phyloP scores from a whole-genome alignment of 2,888 invertebrate species.

The Dryobotodes eremita region DNA sequence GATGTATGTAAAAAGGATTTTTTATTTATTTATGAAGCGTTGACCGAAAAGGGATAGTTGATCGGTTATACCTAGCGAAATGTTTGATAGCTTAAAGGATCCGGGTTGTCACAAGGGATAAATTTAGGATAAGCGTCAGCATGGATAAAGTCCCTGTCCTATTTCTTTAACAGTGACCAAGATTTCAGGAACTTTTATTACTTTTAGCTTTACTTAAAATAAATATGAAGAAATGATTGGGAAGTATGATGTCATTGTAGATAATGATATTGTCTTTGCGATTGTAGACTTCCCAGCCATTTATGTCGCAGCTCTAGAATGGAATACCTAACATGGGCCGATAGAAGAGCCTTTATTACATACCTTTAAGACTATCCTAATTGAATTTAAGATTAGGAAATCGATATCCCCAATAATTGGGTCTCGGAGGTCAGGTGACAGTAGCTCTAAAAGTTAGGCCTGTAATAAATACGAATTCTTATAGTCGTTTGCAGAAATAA shows the following conservation, averaged over 20 bases:
- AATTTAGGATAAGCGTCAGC: constrained; percentile 23
- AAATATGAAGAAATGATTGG: not conserved
- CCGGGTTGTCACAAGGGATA: constrained; percentile 24
- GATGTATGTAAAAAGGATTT: constrained; percentile 4
- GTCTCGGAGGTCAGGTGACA: constrained; percentile 7
- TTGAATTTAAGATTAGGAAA: constrained; percentile 20
- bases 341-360: not conserved
- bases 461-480: not conserved
- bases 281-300: not conserved
- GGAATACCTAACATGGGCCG: not conserved
- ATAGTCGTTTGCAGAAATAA: constrained; percentile 18
- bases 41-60: constrained; percentile 8
- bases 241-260: not conserved
- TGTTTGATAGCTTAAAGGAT: constrained; percentile 45
- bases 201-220: not conserved
- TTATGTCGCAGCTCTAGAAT: not conserved
- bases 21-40: constrained; percentile 17
- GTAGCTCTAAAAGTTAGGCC: not conserved
- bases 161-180: not conserved
- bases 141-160: constrained; percentile 1
- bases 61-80: constrained; percentile 8
- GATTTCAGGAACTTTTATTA: not conserved
- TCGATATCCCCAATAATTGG: constrained; percentile 36
- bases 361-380: constrained; percentile 2
- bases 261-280: not conserved